Percentiles rank a stretch among this genome's conserved stretches.
These are phyloP conservation scores for Rhea americana DNA, from an alignment of 2,113 vertebrate genomes.

Conservation along the genomic window DNA sequence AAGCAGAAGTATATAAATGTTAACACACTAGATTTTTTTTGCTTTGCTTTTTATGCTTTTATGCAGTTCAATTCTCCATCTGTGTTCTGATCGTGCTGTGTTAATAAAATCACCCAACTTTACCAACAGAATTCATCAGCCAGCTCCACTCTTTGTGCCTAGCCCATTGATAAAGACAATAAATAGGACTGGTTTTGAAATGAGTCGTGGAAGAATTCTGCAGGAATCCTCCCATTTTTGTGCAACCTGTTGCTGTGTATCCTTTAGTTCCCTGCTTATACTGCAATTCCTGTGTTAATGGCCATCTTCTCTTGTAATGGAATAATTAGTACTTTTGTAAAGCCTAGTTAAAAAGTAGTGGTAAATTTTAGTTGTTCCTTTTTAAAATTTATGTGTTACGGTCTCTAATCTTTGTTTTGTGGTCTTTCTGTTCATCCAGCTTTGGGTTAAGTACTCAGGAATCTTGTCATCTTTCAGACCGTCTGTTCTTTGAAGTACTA, in stretches of 20 bases:
- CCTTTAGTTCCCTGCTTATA: not conserved
- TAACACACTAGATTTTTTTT: not conserved
- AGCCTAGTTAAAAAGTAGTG: not conserved
- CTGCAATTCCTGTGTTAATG: not conserved
- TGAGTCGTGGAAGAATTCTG: not conserved
- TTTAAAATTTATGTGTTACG: not conserved
- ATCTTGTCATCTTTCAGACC: not conserved
- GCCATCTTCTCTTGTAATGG: not conserved
- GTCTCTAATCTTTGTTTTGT: not conserved
- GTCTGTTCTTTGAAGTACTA: not conserved
- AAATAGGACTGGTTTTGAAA: not conserved
- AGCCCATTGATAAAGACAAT: not conserved
- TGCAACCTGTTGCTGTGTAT: not conserved
- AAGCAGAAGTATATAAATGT: not conserved
- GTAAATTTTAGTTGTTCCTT: not conserved
- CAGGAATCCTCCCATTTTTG: not conserved
- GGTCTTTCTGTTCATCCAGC: not conserved
- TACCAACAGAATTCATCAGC: not conserved
- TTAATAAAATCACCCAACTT: conserved; percentile 1
- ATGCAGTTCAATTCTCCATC: not conserved
- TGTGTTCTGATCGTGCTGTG: not conserved
- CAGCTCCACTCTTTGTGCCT: not conserved
- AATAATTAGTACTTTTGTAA: not conserved
- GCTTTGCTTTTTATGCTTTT: not conserved
- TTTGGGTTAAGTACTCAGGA: not conserved